Percentiles rank a stretch among this genome's conserved stretches.
Evolutionary conservation across 1,140 invertebrate species (phyloP).

Genomic region (Oncopeltus fasciatus): DNA sequence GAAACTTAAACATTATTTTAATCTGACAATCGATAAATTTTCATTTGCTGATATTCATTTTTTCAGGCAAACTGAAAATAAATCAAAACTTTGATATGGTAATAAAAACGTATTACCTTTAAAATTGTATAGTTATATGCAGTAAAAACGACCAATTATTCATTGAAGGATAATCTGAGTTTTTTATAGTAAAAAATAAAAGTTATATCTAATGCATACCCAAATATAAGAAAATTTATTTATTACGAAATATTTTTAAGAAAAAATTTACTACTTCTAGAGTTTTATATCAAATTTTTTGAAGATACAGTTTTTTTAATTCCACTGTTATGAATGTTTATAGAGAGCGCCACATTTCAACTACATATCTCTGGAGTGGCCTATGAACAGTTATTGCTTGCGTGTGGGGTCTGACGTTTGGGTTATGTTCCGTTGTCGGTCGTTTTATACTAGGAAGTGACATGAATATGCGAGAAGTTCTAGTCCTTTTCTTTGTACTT

Average conservation of each 20-base stretch:
- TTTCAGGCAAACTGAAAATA: background rate
- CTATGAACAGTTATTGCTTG: conserved; percentile 11
- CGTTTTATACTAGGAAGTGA: background rate
- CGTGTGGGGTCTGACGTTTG: conserved; percentile 12
- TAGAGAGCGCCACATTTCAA: conserved; percentile 8
- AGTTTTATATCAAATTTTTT: too few species aligned
- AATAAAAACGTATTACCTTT: too few species aligned
- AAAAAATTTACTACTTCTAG: too few species aligned
- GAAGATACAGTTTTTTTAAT: too few species aligned
- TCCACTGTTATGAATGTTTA: background rate
- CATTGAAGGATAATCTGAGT: too few species aligned
- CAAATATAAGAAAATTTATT: too few species aligned
- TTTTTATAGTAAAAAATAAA: too few species aligned
- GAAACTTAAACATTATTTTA: background rate
- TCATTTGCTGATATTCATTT: background rate
- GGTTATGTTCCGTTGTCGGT: background rate
- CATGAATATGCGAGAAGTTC: background rate
- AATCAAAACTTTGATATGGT: background rate
- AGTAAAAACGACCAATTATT: too few species aligned
- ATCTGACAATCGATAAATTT: background rate
- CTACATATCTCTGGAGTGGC: conserved; percentile 1
- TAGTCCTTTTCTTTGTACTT: too few species aligned
- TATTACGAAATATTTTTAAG: too few species aligned
- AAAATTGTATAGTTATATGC: too few species aligned
- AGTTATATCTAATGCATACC: too few species aligned